phyloP scores from a whole-genome alignment of 2,888 invertebrate genomes.

The Stramonita haemastoma region DNA sequence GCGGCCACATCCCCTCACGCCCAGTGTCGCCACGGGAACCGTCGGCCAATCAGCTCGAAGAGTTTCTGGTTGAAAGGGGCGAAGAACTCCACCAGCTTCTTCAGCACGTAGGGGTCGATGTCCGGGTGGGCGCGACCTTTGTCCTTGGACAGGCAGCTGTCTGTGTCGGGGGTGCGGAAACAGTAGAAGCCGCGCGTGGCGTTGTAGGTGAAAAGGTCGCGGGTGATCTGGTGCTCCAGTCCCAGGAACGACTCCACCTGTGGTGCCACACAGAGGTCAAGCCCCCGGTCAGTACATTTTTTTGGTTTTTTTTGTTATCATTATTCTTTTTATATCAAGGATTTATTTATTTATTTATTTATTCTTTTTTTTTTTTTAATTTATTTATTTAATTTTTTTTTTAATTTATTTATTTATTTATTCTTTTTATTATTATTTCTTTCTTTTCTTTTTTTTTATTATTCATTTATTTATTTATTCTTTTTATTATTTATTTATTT shows the following conservation, averaged over 20 bases:
- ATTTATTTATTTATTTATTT: too few species aligned
- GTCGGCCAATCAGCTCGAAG: constrained; percentile 90
- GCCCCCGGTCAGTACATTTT: too few species aligned
- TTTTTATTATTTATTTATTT: too few species aligned
- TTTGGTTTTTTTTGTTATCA: too few species aligned
- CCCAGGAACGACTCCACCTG: constrained; percentile 68
- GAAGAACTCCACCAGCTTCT: constrained; percentile 64
- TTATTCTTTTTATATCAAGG: too few species aligned
- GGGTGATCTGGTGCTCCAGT: constrained; percentile 58
- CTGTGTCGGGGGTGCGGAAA: constrained; percentile 82
- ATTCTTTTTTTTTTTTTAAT: too few species aligned
- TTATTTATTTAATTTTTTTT: too few species aligned
- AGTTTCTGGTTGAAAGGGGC: constrained; percentile 64
- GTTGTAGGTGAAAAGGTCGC: constrained; percentile 95
- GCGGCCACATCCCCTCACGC: not conserved
- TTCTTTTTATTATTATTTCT: too few species aligned
- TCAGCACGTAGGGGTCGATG: constrained; percentile 84
- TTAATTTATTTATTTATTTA: too few species aligned
- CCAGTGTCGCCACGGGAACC: constrained; percentile 86
- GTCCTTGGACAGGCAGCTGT: constrained; percentile 92
- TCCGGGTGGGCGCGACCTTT: constrained; percentile 91
- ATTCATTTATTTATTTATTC: too few species aligned
- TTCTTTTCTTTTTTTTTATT: too few species aligned
- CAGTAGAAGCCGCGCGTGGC: constrained; percentile 97
- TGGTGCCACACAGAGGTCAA: not conserved